Conservation (phyloP, 2,113 vertebrate species). For the Cromileptes altivelis region DNA sequence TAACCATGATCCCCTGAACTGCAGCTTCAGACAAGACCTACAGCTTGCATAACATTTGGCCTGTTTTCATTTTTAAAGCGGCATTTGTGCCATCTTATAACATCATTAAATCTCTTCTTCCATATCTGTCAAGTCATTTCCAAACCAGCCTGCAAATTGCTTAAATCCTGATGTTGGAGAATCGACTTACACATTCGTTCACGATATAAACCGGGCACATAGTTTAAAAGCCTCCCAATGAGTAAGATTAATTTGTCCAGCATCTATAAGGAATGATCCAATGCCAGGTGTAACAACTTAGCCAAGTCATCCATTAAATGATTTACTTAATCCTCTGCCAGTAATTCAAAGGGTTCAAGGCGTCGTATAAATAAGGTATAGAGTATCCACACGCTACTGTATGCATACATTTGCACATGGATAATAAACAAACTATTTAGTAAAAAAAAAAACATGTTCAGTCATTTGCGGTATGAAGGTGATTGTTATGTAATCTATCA, state of each 20-base stretch:
- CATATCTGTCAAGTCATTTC: constrained; percentile 24
- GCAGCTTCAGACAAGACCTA: background rate
- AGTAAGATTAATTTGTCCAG: constrained; percentile 26
- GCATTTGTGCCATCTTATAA: constrained; percentile 14
- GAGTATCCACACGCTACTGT: constrained; percentile 10
- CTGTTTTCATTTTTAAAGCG: background rate
- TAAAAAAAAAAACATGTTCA: background rate
- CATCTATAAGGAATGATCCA: constrained; percentile 28
- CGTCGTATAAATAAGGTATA: background rate
- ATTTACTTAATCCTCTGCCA: constrained; percentile 30
- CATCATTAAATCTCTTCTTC: background rate
- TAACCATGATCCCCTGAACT: background rate
- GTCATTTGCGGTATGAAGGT: constrained; percentile 17
- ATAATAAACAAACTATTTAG: constrained; percentile 19
- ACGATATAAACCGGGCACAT: constrained; percentile 2
- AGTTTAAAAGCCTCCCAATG: constrained; percentile 18
- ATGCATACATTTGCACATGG: background rate
- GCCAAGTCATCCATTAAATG: constrained; percentile 38
- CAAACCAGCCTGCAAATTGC: constrained; percentile 17
- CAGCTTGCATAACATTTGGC: constrained; percentile 19
- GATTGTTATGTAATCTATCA: constrained; percentile 63
- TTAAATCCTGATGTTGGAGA: constrained; percentile 21
- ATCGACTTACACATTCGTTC: background rate
- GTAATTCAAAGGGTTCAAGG: constrained; percentile 5
- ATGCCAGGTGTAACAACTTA: constrained; percentile 20